A percentile compares a stretch with the other conserved stretches of the same genome.
Conservation (phyloP, 2,113 vertebrate genomes). For the Daphoenositta chrysoptera region DNA sequence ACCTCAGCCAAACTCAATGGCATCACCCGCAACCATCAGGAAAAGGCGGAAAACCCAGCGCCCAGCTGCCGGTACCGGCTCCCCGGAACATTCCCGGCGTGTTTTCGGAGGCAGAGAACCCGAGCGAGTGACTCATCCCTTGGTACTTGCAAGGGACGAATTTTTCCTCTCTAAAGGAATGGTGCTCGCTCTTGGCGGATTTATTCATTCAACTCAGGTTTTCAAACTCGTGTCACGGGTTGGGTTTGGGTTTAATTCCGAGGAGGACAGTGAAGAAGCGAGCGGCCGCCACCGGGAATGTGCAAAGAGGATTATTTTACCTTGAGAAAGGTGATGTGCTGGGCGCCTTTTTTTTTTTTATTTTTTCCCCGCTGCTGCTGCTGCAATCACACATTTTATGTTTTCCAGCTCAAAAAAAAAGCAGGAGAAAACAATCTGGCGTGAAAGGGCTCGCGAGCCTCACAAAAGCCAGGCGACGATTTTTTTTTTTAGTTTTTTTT, state of each 20-base stretch:
- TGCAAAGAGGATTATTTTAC: conserved; percentile 58
- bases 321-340: conserved; percentile 49
- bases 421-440: not conserved
- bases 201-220: conserved; percentile 66
- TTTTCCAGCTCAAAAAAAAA: not conserved
- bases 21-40: not conserved
- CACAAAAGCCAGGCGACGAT: not conserved
- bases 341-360: not conserved
- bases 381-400: not conserved
- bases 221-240: conserved; percentile 42
- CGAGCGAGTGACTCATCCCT: conserved; percentile 71
- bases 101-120: conserved; percentile 47
- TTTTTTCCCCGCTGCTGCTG: not conserved
- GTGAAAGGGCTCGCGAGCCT: not conserved
- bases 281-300: not conserved
- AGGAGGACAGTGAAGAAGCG: conserved; percentile 32
- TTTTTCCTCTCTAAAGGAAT: conserved; percentile 50
- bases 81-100: conserved; percentile 25
- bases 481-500: not conserved
- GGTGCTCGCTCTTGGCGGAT: conserved; percentile 31
- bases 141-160: conserved; percentile 54
- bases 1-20: not conserved
- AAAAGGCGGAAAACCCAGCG: not conserved
- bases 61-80: not conserved
- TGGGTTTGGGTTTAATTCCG: conserved; percentile 19